Percentiles rank a stretch among this genome's conserved stretches.
phyloP scores from a whole-genome alignment of 1,140 invertebrate species.

The Brachionus calyciflorus region DNA sequence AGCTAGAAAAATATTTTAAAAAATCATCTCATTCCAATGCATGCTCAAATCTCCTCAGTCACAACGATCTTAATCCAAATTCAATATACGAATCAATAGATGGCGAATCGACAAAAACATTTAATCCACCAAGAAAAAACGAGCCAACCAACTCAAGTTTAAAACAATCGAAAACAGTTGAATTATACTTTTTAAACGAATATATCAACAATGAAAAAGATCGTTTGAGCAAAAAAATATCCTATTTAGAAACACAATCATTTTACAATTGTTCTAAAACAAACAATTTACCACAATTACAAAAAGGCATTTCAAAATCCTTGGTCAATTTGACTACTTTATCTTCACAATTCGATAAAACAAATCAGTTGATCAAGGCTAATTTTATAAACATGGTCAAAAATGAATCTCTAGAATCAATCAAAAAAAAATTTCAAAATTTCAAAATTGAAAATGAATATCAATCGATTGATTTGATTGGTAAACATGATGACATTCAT shows the following conservation, averaged over 20 bases:
- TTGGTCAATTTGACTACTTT: background rate
- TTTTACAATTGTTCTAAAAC: slow-evolving; percentile 28
- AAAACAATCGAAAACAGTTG: slow-evolving; percentile 28
- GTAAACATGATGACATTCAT: background rate
- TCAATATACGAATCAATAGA: slow-evolving; percentile 35
- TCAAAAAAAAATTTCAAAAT: slow-evolving; percentile 17
- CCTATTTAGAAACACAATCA: background rate
- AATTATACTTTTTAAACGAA: slow-evolving; percentile 1
- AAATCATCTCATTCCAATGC: background rate
- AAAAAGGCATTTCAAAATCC: slow-evolving; percentile 15
- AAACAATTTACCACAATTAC: background rate
- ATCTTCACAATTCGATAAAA: background rate
- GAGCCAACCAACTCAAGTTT: background rate
- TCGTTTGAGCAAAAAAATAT: slow-evolving; percentile 17
- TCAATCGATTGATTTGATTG: background rate
- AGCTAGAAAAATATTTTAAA: slow-evolving; percentile 8
- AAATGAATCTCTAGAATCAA: slow-evolving; percentile 18
- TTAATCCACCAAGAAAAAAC: background rate
- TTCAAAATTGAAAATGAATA: slow-evolving; percentile 21
- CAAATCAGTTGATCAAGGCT: background rate
- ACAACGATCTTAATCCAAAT: background rate
- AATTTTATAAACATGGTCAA: slow-evolving; percentile 7
- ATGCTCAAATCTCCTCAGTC: background rate
- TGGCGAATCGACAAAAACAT: slow-evolving; percentile 20
- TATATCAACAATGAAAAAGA: slow-evolving; percentile 35